These are phyloP conservation scores for Diuraphis noxia DNA, from an alignment of 1,140 invertebrate genomes.

Conservation along the genomic window DNA sequence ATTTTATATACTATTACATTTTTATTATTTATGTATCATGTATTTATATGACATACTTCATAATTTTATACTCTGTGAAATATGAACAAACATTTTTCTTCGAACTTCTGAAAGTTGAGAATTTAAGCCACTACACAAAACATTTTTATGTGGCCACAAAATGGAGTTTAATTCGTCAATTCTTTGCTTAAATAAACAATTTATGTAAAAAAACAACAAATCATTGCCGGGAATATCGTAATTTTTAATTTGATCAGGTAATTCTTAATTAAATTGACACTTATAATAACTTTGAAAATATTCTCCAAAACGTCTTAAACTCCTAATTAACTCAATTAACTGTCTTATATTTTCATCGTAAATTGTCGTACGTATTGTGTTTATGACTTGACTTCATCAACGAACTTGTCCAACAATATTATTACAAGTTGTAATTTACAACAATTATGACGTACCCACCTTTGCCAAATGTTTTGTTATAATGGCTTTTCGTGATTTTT, in stretches of 20 bases:
- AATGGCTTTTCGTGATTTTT: not conserved
- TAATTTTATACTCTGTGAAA: not conserved
- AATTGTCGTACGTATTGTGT: not conserved
- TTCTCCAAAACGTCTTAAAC: not conserved
- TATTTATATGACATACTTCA: too few relatives aligned
- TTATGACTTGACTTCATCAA: not conserved
- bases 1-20: not conserved
- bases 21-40: too few relatives aligned
- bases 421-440: too few relatives aligned
- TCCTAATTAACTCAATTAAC: not conserved
- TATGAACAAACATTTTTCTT: not conserved
- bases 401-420: too few relatives aligned
- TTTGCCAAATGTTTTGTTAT: not conserved
- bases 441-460: too few relatives aligned
- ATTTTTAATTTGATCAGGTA: conserved; percentile 30
- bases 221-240: not conserved
- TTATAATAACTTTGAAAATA: not conserved
- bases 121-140: not conserved
- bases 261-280: not conserved
- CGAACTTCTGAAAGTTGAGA: not conserved
- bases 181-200: conserved; percentile 1
- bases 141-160: not conserved
- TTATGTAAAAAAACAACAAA: not conserved
- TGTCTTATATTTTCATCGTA: not conserved
- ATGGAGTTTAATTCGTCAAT: not conserved